Percentiles rank a stretch among this genome's conserved stretches.
phyloP scores from a whole-genome alignment of 2,113 vertebrate genomes.

The Prochilodus magdalenae region DNA sequence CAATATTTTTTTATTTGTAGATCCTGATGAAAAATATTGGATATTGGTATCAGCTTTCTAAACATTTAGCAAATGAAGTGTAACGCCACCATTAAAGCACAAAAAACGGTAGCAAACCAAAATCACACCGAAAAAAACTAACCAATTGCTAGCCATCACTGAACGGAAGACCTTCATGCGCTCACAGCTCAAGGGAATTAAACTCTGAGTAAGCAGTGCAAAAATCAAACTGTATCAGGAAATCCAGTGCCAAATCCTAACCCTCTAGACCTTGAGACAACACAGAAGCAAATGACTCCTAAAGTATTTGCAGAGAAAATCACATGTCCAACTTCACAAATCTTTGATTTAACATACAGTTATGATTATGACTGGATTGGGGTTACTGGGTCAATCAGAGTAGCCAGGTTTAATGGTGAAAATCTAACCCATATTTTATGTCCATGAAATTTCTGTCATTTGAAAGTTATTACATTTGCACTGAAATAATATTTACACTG shows the following conservation, averaged over 20 bases:
- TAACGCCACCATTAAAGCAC: too few relatives aligned
- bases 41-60: too few relatives aligned
- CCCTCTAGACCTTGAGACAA: not conserved
- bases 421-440: not conserved
- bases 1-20: too few relatives aligned
- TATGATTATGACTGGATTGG: not conserved
- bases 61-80: too few relatives aligned
- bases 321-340: not conserved
- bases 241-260: too few relatives aligned
- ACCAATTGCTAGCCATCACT: too few relatives aligned
- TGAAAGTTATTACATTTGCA: not conserved
- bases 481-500: not conserved
- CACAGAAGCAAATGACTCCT: not conserved
- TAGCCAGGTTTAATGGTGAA: not conserved
- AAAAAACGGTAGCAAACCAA: too few relatives aligned
- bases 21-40: too few relatives aligned
- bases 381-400: conserved; percentile 2
- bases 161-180: not conserved
- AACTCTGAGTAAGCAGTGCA: not conserved
- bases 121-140: too few relatives aligned
- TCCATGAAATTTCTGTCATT: not conserved
- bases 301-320: not conserved
- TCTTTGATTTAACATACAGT: not conserved
- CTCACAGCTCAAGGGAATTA: not conserved
- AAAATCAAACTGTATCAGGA: not conserved